A percentile compares a stretch with the other conserved stretches of the same genome.
Conservation (phyloP, 2,888 invertebrate genomes). For the Minunthozetes semirufus region DNA sequence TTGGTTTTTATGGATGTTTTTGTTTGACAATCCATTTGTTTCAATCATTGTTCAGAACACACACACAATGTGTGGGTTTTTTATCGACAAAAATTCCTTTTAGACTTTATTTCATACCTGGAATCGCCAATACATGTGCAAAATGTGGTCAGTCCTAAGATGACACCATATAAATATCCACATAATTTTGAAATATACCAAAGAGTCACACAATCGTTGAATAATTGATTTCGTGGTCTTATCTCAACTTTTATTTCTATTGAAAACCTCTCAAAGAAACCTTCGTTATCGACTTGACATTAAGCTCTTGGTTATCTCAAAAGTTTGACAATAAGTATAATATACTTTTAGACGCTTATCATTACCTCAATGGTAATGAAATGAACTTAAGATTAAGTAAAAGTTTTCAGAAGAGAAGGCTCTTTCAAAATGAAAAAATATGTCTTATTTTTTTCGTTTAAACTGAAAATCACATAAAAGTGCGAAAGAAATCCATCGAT, state of each 20-base stretch:
- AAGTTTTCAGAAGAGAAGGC: background rate
- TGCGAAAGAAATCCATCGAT: no score
- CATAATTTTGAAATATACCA: no score
- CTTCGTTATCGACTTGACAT: no score
- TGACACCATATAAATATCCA: no score
- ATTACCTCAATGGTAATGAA: background rate
- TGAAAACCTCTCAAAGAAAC: no score
- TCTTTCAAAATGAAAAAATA: background rate
- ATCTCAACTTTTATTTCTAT: no score
- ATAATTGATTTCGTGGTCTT: no score
- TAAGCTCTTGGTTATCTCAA: no score
- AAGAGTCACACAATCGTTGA: no score
- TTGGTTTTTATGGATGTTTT: background rate
- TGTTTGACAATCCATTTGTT: background rate
- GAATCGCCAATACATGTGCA: no score
- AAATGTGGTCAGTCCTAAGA: no score
- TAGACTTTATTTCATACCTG: no score
- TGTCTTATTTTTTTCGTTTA: background rate
- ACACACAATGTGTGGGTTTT: background rate
- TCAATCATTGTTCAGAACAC: background rate
- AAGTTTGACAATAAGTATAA: background rate
- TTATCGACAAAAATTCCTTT: background rate
- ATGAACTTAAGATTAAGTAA: background rate
- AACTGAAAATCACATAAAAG: background rate
- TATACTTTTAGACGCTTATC: background rate